Conservation (phyloP, 2,113 vertebrate genomes). For the Petromus typicus region DNA sequence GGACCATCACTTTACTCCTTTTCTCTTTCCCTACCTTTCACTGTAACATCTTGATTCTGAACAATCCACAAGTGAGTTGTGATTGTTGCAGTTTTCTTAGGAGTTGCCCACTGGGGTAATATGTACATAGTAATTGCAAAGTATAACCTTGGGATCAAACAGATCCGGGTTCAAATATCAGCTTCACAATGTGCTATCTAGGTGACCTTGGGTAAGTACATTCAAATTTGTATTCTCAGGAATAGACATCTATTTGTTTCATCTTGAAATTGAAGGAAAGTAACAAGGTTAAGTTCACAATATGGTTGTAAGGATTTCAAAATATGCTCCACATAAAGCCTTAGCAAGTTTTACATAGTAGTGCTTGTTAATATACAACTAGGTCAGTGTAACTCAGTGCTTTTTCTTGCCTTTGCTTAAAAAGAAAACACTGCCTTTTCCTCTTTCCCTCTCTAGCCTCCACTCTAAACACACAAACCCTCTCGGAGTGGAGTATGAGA, state of each 20-base stretch:
- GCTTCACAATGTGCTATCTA: background rate
- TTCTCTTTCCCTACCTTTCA: background rate
- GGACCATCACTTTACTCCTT: background rate
- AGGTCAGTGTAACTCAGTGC: background rate
- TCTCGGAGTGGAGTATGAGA: background rate
- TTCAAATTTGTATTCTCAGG: constrained; percentile 12
- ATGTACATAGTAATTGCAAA: background rate
- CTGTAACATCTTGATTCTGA: background rate
- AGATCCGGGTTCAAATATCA: constrained; percentile 6
- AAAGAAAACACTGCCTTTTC: background rate
- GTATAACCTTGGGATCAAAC: background rate
- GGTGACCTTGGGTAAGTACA: background rate
- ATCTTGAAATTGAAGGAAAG: background rate
- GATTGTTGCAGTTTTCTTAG: background rate
- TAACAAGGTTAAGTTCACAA: constrained; percentile 3
- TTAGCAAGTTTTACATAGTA: background rate
- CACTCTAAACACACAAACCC: background rate
- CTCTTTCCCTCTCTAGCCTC: background rate
- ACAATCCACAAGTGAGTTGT: background rate
- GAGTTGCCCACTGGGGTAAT: background rate
- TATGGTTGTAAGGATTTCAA: background rate
- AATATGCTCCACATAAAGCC: background rate
- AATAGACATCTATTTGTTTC: constrained; percentile 7
- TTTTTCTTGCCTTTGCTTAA: constrained; percentile 10
- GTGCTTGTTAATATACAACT: background rate